These are phyloP conservation scores for Cirrhinus mrigala DNA, from an alignment of 2,797 vertebrate species.

Conservation along the genomic window DNA sequence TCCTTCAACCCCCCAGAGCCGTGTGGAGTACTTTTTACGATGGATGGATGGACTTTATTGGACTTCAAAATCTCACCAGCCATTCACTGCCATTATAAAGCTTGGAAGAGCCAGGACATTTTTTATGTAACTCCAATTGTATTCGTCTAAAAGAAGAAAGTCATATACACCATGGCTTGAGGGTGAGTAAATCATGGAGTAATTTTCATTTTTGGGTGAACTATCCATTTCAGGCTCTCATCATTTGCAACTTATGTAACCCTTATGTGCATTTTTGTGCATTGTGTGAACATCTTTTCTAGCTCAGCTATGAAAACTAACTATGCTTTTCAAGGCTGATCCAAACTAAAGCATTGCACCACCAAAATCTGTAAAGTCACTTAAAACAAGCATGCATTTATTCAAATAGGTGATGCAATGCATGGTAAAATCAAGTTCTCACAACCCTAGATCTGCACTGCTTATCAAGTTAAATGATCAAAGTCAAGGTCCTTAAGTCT, in stretches of 20 bases:
- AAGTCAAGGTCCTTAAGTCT: slow-evolving; percentile 31
- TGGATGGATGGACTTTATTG: no score
- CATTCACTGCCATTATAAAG: no score
- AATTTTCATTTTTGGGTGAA: no score
- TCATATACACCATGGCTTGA: no score
- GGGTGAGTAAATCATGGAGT: no score
- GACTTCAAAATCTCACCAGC: no score
- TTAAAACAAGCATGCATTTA: neutral
- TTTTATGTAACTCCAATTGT: no score
- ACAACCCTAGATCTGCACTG: neutral
- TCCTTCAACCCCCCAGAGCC: no score
- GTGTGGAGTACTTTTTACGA: no score
- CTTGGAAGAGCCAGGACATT: no score
- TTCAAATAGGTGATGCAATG: slow-evolving; percentile 11
- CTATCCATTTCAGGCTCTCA: no score
- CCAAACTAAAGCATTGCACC: neutral
- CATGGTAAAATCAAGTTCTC: neutral
- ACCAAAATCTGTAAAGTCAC: neutral
- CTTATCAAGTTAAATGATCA: slow-evolving; percentile 13
- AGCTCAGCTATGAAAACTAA: neutral
- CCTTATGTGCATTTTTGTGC: neutral
- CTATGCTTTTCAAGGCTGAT: slow-evolving; percentile 1
- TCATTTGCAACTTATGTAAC: neutral
- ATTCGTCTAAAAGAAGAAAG: no score
- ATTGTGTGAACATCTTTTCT: neutral